Base-by-base conservation (phyloP, 2,797 vertebrate species). In the Pangasius djambal region DNA sequence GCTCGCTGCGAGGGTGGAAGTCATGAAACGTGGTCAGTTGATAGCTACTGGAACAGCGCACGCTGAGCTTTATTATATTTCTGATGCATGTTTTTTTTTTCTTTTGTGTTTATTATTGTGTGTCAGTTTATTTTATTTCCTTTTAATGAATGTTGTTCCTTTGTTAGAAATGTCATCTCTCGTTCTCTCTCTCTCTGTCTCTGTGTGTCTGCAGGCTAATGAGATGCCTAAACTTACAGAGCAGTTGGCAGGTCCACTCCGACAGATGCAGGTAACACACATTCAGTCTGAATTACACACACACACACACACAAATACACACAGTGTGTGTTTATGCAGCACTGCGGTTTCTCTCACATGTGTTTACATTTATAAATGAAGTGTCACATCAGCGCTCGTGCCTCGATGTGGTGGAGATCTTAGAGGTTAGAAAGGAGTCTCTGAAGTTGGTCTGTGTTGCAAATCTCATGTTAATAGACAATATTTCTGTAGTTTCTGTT, bases 221-320 rank as follows among this genome's bases (percentile, higher is more conserved):
- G 98, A 99, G 96, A 98, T 99, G 97, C 98, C 98, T 13, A 99
- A 98, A 89, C 91, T 99, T 91, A 99, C 98, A 0, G 98, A 99
- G 91, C 98, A 98, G 28, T 94, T 99, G 40, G 99, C 98, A 1
- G 98, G 97, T 69, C 99, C 99, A 0, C 96, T 99, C 87, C 97
- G 98, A 79, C 98, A 99, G 91, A 99, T 99, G 98, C 99, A 99
- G 97, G 99, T 99, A 96, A 70, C 48, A 69, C 8, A 91, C 44
- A 57, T 85, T 72, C 44, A 25, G 40, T 63, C 52, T 57, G 16
- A 34, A 55, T 57, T 2, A 4, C 28, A 52, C 48, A n/a, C 15
- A 31, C 12, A 50, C 5, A 15, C 28, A 16, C 4, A 52, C n/a
- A 57, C 50, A 50, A 10, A 52, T 37, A 57, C 25, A 50, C 50